Percentiles rank a stretch among this genome's conserved stretches.
These are phyloP conservation scores for Apogon hyalosoma DNA, from an alignment of 2,797 vertebrate genomes.

Conservation along the genomic window DNA sequence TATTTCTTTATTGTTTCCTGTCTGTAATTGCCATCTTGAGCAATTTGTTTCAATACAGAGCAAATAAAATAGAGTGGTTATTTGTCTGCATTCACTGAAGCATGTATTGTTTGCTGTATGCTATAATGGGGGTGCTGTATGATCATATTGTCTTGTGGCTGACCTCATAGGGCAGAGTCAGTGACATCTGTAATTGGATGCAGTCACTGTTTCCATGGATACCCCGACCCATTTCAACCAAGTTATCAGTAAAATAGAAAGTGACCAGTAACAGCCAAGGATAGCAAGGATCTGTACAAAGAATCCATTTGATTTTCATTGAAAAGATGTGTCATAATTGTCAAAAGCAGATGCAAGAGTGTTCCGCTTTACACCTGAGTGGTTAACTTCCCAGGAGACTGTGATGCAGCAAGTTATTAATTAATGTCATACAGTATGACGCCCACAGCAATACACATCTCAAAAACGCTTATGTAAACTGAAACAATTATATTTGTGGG, in stretches of 20 bases:
- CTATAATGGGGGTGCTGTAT: slow-evolving; percentile 32
- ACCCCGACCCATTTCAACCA: slow-evolving; percentile 44
- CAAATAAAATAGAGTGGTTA: too few relatives aligned
- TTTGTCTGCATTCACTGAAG: background rate
- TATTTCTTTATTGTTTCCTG: background rate
- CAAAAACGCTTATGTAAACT: background rate
- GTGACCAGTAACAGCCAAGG: slow-evolving; percentile 34
- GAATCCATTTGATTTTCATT: slow-evolving; percentile 9
- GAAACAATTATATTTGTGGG: background rate
- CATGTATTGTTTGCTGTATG: slow-evolving; percentile 4
- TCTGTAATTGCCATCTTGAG: too few relatives aligned
- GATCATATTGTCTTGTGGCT: slow-evolving; percentile 50
- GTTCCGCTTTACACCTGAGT: background rate
- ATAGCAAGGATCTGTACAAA: background rate
- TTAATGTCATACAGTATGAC: background rate
- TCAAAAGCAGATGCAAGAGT: background rate
- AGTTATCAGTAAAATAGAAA: slow-evolving; percentile 55
- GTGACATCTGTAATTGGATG: slow-evolving; percentile 51
- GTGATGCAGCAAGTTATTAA: background rate
- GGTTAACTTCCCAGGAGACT: background rate
- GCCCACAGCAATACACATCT: background rate
- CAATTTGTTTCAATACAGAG: too few relatives aligned
- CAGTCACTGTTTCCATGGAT: slow-evolving; percentile 73
- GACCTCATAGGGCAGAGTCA: slow-evolving; percentile 52
- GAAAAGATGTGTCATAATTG: slow-evolving; percentile 9